Evolutionary conservation across 35 echinoderm and acorn worm genomes (phyloP).

Genomic region (Anneissia japonica): DNA sequence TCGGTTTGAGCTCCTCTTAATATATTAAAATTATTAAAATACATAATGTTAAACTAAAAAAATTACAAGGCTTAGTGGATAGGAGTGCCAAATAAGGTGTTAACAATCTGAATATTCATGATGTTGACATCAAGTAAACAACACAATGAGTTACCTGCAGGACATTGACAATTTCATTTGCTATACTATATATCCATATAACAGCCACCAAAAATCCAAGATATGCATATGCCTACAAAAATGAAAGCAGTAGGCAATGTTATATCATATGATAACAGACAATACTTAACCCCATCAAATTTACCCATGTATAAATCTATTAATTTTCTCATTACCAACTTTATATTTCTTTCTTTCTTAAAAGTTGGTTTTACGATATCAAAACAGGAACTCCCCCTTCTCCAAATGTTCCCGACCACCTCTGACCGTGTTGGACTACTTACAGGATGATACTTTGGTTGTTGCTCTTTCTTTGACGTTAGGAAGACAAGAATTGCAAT

Average conservation of each 20-base stretch:
- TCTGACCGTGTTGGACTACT: no score
- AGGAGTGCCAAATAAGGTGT: no score
- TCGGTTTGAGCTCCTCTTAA: no score
- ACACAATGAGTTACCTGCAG: slow-evolving; percentile 79
- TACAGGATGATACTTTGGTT: slow-evolving; percentile 78
- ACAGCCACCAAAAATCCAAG: slow-evolving; percentile 81
- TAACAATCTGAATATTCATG: no score
- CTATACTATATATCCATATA: slow-evolving; percentile 87
- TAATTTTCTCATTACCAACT: neutral
- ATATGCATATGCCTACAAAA: slow-evolving; percentile 74
- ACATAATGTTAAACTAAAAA: no score
- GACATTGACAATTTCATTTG: slow-evolving; percentile 96
- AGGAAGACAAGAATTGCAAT: slow-evolving; percentile 46
- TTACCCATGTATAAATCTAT: neutral
- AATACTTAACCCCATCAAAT: neutral
- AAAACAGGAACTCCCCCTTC: no score
- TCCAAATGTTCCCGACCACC: no score
- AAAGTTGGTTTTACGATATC: no score
- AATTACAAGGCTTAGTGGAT: no score
- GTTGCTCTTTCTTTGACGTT: slow-evolving; percentile 62
- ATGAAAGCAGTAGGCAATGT: neutral
- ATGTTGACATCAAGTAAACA: no score
- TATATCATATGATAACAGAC: neutral
- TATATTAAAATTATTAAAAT: no score
- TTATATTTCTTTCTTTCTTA: no score